Evolutionary conservation across 2,888 invertebrate species (phyloP).

Genomic region (Xestoiulus laeticollis): DNA sequence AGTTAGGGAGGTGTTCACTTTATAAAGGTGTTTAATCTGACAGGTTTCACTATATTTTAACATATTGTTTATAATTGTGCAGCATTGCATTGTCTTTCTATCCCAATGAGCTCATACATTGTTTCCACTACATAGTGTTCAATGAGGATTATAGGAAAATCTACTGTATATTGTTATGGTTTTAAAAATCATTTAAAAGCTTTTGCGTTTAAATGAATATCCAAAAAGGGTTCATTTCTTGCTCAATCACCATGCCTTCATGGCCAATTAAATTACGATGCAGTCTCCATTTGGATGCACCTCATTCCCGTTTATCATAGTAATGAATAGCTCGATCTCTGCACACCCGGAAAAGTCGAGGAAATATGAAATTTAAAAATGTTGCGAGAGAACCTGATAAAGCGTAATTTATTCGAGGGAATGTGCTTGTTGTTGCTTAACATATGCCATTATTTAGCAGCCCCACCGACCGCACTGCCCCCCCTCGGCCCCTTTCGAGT

Average conservation of each 20-base stretch:
- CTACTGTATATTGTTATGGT: too few species aligned
- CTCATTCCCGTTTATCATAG: neutral
- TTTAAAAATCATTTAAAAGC: too few species aligned
- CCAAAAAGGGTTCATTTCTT: neutral
- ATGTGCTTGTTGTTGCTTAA: conserved; percentile 15
- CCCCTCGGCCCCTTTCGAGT: neutral
- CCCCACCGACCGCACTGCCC: conserved; percentile 15
- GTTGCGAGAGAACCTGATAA: neutral
- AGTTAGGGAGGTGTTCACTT: too few species aligned
- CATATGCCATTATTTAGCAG: conserved; percentile 28
- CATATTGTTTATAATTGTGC: too few species aligned
- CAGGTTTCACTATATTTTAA: too few species aligned
- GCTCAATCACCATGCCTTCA: neutral
- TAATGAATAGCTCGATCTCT: neutral
- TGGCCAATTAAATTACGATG: neutral
- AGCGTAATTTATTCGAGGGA: conserved; percentile 21
- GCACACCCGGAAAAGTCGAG: neutral
- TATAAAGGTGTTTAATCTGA: too few species aligned
- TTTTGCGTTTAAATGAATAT: too few species aligned
- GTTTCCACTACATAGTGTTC: too few species aligned
- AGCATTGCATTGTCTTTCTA: too few species aligned
- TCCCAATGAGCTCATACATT: too few species aligned
- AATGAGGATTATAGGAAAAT: too few species aligned
- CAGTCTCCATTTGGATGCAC: neutral
- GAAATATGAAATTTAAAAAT: neutral